Evolutionary conservation across 2,797 vertebrate species (phyloP).

Genomic region (Xenops minutus): DNA sequence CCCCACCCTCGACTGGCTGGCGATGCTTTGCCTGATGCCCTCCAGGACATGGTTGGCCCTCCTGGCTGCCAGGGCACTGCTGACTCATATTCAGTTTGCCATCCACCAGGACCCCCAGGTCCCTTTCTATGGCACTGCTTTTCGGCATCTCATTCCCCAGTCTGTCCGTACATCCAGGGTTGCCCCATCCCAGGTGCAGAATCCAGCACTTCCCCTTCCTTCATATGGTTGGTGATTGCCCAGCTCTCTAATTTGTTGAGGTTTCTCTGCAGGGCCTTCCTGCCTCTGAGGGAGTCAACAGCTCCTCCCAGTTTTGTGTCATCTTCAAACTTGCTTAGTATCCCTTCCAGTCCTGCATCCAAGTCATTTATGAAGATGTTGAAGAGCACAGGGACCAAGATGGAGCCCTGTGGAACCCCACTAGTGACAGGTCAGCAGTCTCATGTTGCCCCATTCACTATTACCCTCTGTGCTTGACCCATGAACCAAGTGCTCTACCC

Average conservation of each 20-base stretch:
- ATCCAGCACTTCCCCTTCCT: background rate
- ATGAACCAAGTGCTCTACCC: background rate
- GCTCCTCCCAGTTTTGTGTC: background rate
- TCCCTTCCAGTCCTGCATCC: background rate
- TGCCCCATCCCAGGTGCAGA: background rate
- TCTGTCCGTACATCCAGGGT: background rate
- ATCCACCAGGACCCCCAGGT: background rate
- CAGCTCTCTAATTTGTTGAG: background rate
- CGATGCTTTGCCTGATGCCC: background rate
- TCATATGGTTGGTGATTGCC: background rate
- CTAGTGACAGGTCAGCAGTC: background rate
- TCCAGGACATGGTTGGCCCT: background rate
- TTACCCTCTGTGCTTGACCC: background rate
- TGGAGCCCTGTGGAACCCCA: background rate
- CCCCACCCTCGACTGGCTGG: accelerated
- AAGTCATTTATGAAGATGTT: background rate
- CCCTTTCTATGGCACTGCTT: background rate
- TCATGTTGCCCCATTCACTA: background rate
- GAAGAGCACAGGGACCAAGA: background rate
- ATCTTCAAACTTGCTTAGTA: background rate
- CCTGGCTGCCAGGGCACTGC: background rate
- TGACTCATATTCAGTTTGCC: background rate
- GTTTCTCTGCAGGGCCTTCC: background rate
- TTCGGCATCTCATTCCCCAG: background rate
- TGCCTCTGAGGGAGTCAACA: background rate